Evolutionary conservation across 2,113 vertebrate species (phyloP).

Genomic region (human (Homo sapiens)): GRCh38 chr21:26174001-26174500

Average conservation of each 20-base stretch:
- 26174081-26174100: neutral
- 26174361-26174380: neutral
- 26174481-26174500: neutral
- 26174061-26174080: neutral
- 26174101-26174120: neutral
- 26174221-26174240: neutral
- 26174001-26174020: neutral
- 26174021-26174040: rapidly evolving
- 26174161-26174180: neutral
- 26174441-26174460: neutral
- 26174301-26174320: neutral
- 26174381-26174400: neutral
- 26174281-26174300: neutral
- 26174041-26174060: neutral
- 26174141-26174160: neutral
- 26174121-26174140: neutral
- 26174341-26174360: neutral
- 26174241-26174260: neutral
- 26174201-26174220: neutral
- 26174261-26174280: neutral
- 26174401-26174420: neutral
- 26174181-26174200: neutral
- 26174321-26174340: neutral
- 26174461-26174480: neutral
- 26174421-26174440: neutral